phyloP scores from a whole-genome alignment of 2,113 vertebrate species.

The Pyrgilauda ruficollis region DNA sequence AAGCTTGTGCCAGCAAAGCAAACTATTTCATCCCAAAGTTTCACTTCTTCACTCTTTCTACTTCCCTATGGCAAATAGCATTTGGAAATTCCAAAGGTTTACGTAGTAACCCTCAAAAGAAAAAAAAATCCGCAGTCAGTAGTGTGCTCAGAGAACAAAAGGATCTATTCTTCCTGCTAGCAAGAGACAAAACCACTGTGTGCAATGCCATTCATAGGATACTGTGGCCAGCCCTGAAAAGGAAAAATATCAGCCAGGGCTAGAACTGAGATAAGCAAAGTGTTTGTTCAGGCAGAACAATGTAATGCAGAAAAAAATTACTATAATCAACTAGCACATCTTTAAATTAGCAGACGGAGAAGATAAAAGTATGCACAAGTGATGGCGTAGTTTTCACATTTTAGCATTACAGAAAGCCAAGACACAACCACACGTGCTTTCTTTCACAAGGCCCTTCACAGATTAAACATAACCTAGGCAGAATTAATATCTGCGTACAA shows the following conservation, averaged over 20 bases:
- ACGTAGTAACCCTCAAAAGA: not conserved
- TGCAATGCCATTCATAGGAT: not conserved
- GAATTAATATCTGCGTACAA: not conserved
- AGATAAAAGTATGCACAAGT: not conserved
- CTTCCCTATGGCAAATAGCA: not conserved
- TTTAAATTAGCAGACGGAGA: not conserved
- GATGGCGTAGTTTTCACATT: not conserved
- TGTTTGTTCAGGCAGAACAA: constrained; percentile 30
- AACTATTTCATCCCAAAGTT: not conserved
- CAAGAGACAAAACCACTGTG: not conserved
- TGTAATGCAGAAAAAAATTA: not conserved
- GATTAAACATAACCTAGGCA: not conserved
- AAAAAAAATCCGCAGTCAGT: not conserved
- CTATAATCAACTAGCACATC: not conserved
- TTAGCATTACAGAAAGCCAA: not conserved
- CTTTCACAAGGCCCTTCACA: not conserved
- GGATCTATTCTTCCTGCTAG: not conserved
- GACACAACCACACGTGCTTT: not conserved
- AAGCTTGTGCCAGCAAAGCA: not conserved
- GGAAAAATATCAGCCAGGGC: not conserved
- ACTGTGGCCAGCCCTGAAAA: not conserved
- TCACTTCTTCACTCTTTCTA: not conserved
- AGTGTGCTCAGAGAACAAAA: not conserved
- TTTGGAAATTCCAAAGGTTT: not conserved
- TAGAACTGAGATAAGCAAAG: not conserved